A percentile compares a stretch with the other conserved stretches of the same genome.
These are phyloP conservation scores for Drosophila erecta DNA, from an alignment of 1,140 invertebrate species.

Conservation along the genomic window DNA sequence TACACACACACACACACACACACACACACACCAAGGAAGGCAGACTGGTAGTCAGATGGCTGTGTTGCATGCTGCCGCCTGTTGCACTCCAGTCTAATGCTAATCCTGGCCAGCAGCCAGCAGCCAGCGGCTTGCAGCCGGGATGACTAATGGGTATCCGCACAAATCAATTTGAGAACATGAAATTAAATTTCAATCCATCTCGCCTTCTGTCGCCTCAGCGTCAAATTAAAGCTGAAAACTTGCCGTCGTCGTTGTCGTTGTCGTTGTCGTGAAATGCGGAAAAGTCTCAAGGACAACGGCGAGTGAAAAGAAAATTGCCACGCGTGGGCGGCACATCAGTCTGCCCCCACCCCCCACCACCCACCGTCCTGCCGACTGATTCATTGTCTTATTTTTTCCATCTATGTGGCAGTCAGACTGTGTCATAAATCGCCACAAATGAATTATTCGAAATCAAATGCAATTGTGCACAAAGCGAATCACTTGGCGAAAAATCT, in stretches of 20 bases:
- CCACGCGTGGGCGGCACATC: constrained; percentile 58
- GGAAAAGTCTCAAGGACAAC: constrained; percentile 62
- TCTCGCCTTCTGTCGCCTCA: constrained; percentile 16
- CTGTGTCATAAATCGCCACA: constrained; percentile 59
- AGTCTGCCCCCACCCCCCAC: constrained; percentile 7
- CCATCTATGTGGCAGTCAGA: constrained; percentile 7
- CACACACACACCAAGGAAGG: constrained; percentile 11
- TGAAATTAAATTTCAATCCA: constrained; percentile 80
- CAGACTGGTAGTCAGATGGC: constrained; percentile 59
- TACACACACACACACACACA: constrained; percentile 37
- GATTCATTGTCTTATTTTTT: constrained; percentile 76
- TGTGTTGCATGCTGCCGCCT: constrained; percentile 65
- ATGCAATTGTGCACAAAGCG: constrained; percentile 66
- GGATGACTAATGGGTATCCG: constrained; percentile 65
- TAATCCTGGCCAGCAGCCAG: constrained; percentile 56
- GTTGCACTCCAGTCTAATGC: constrained; percentile 59
- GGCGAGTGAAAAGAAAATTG: constrained; percentile 61
- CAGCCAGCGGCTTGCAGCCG: constrained; percentile 33
- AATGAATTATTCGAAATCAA: constrained; percentile 80
- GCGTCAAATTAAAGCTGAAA: constrained; percentile 61
- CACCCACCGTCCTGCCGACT: background rate
- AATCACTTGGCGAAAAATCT: constrained; percentile 41
- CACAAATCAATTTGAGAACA: constrained; percentile 75
- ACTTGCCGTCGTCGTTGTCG: constrained; percentile 3
- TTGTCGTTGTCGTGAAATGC: constrained; percentile 36